Base-by-base conservation (phyloP, 2,113 vertebrate species). In the Onychostruthus taczanowskii region DNA sequence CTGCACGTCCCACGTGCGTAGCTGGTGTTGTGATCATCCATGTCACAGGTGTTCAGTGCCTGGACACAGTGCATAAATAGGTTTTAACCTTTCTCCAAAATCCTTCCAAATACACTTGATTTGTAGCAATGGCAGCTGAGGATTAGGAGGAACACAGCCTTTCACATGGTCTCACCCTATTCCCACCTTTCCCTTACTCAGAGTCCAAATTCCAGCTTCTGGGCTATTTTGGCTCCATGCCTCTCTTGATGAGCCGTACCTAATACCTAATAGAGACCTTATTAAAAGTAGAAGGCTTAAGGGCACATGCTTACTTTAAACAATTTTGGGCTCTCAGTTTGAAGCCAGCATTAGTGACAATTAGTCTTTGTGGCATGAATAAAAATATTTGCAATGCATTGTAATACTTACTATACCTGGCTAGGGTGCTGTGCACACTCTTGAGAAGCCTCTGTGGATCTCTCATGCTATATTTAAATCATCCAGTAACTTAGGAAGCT, bases 381-480 rank as follows among this genome's bases (percentile, higher is more conserved):
- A 85, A 87, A 85, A 79, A 44, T 74, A 74, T 73, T 68, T 66
- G 49, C 44, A 68, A 59, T 39, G 24, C 28, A n/a, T 72, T 75
- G 30, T 88, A 58, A 55, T 78, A 26, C 46, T 63, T 62, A 13
- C n/a, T 91, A 43, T 78, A 95, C 93, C 92, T 97, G 94, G 63
- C 37, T 75, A 58, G 59, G 44, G 74, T 33, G n/a, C 44, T 15
- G 9, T 72, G 39, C 39, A 69, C 33, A 20, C 76, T 83, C 62
- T 88, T 72, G 63, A 72, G 74, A 96, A 95, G 78, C 47, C 68
- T 58, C 73, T 73, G 15, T 78, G 83, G 91, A 89, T 61, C 56
- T 93, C 84, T 84, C 64, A 84, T 94, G 83, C 70, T 96, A 96
- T 97, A 96, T 97, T 97, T 97, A 97, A 96, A 96, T 84, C 47